phyloP scores from a whole-genome alignment of 2,797 vertebrate genomes.

The Urocyon cinereoargenteus region DNA sequence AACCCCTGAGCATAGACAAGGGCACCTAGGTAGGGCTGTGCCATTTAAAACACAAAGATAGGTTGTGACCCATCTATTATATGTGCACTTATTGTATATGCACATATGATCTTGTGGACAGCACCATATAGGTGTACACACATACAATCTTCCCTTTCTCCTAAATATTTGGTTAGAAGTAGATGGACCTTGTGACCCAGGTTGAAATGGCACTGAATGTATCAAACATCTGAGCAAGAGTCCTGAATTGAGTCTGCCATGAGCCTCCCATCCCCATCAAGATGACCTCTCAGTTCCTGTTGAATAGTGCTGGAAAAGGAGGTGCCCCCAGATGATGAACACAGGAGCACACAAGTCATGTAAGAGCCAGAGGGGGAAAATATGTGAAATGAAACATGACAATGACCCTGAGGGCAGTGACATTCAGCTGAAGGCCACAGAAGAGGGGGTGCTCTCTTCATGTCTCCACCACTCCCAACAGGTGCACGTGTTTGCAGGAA shows the following conservation, averaged over 20 bases:
- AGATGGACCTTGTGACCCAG: background rate
- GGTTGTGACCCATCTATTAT: background rate
- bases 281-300: background rate
- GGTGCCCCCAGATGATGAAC: background rate
- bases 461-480: background rate
- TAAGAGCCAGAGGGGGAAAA: background rate
- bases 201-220: background rate
- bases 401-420: background rate
- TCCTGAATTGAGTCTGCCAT: background rate
- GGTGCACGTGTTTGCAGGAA: background rate
- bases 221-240: background rate
- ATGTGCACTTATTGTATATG: background rate
- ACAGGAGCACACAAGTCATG: background rate
- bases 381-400: background rate
- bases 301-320: background rate
- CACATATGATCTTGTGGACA: background rate
- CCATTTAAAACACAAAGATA: background rate
- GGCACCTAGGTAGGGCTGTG: background rate
- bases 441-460: background rate
- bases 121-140: background rate
- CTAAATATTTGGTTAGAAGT: background rate
- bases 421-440: background rate
- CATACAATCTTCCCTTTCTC: background rate
- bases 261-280: background rate
- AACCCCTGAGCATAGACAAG: background rate